Evolutionary conservation across 2,113 vertebrate species (phyloP).

Genomic region (Serilophus lunatus): DNA sequence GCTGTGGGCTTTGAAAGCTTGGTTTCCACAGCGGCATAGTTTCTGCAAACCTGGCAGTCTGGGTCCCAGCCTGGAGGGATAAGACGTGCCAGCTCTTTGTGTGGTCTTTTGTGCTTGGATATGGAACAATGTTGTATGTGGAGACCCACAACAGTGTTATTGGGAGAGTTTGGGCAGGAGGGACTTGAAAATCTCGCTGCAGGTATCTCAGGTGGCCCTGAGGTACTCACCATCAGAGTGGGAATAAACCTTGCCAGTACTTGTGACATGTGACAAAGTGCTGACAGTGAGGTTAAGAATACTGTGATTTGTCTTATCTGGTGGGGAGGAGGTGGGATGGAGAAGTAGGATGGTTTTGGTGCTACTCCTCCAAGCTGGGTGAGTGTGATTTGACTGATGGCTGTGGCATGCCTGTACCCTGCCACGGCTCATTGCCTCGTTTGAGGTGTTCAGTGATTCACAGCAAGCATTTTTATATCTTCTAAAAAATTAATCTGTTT

Average conservation of each 20-base stretch:
- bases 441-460: not conserved
- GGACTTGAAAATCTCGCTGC: too few species aligned
- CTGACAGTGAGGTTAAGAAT: not conserved
- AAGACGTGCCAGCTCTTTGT: not conserved
- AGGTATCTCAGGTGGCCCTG: too few species aligned
- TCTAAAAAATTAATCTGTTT: not conserved
- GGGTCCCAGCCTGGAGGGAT: not conserved
- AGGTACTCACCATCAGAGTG: rapidly evolving
- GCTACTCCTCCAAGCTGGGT: rapidly evolving
- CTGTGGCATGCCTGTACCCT: not conserved
- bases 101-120: not conserved
- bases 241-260: not conserved
- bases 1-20: rapidly evolving
- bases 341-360: not conserved
- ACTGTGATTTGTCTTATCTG: not conserved
- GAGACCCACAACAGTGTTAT: not conserved
- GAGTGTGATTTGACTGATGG: not conserved
- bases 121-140: rapidly evolving
- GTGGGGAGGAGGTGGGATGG: not conserved
- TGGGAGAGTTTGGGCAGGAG: rapidly evolving
- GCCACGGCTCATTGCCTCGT: not conserved
- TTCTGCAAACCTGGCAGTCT: not conserved
- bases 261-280: rapidly evolving
- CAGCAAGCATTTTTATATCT: not conserved
- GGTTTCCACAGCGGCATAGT: not conserved